phyloP scores from a whole-genome alignment of 2,113 vertebrate genomes.

The Panurus biarmicus region DNA sequence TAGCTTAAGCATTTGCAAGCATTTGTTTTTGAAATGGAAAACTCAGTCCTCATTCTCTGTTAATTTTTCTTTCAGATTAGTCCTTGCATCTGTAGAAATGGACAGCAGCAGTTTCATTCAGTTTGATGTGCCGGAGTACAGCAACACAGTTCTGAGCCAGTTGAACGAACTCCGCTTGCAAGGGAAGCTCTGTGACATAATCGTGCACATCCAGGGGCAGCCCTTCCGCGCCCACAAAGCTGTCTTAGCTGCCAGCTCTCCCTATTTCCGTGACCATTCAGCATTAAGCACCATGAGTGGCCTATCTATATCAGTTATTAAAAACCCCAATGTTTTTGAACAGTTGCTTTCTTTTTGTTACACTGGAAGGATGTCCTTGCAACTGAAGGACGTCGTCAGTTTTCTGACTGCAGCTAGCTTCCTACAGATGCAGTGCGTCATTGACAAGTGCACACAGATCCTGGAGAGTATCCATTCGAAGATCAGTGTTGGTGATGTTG shows the following conservation, averaged over 20 bases:
- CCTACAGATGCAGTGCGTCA: slow-evolving; percentile 97
- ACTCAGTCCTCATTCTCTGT: neutral
- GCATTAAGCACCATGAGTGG: slow-evolving; percentile 97
- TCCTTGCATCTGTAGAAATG: slow-evolving; percentile 82
- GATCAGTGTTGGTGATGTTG: slow-evolving; percentile 83
- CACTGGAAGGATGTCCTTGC: slow-evolving; percentile 96
- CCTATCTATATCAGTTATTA: slow-evolving; percentile 97
- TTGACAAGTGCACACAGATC: slow-evolving; percentile 97
- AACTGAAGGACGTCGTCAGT: slow-evolving; percentile 95
- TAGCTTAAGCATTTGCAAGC: neutral
- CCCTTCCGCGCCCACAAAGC: slow-evolving; percentile 96
- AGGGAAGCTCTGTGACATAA: slow-evolving; percentile 97
- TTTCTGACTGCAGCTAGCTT: slow-evolving; percentile 98
- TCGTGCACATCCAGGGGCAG: slow-evolving; percentile 97
- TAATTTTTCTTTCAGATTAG: slow-evolving; percentile 64
- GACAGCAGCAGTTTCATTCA: slow-evolving; percentile 97
- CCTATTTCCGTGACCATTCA: slow-evolving; percentile 97
- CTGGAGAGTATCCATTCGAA: slow-evolving; percentile 97
- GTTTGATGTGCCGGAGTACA: slow-evolving; percentile 98
- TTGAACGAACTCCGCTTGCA: slow-evolving; percentile 94
- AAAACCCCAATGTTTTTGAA: slow-evolving; percentile 95
- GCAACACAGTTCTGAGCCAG: slow-evolving; percentile 94
- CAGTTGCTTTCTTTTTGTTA: slow-evolving; percentile 97
- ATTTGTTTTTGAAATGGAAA: neutral
- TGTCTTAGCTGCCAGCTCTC: slow-evolving; percentile 94